Base-by-base conservation (phyloP, 2,888 invertebrate genomes). In the Cistogaster globosa region DNA sequence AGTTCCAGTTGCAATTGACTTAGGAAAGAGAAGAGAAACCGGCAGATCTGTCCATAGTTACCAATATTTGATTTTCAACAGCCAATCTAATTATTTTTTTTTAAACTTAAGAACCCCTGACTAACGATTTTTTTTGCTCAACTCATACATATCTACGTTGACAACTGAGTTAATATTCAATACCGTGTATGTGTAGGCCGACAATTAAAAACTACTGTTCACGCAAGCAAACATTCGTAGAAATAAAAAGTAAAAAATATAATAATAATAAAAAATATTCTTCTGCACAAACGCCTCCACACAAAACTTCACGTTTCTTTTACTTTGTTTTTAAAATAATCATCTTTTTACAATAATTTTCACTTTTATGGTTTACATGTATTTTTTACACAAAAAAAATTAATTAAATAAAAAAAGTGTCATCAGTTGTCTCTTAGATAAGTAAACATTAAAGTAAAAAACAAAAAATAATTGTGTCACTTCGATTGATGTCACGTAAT, bases 401-500 rank as follows among this genome's bases (percentile, higher is more conserved):
- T 8, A 32, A 32, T 5, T 32, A 32, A 18, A 58, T 2, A 32
- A 58, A 68, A 60, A 55, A 63, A 62, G 55, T 69, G 48, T 82
- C 76, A 76, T 57, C 65, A 71, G 48, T 71, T 71, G 76, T 76
- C 18, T 72, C 65, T 76, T 71, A 75, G 55, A 76, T 63, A 76
- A 71, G 51, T 36, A 36, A 53, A 38, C 16, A 67, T 38, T 57
- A 22, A 69, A 58, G n/a, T 42, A 7, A 42, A 55, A 48, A n/a
- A 71, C 45, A 14, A 58, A 76, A 74, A 48, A 75, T 22, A 84
- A 80, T 79, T 85, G 85, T 85, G 82, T 85, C 85, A 85, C 82
- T 69, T 82, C 82, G 69, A 85, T 82, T 82, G 82, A 79, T 82
- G 85, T 82, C 85, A 85, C 85, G 85, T 85, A 85, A 85, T 85